Base-by-base conservation (phyloP, 2,888 invertebrate species). In the Drosophila tripunctata region DNA sequence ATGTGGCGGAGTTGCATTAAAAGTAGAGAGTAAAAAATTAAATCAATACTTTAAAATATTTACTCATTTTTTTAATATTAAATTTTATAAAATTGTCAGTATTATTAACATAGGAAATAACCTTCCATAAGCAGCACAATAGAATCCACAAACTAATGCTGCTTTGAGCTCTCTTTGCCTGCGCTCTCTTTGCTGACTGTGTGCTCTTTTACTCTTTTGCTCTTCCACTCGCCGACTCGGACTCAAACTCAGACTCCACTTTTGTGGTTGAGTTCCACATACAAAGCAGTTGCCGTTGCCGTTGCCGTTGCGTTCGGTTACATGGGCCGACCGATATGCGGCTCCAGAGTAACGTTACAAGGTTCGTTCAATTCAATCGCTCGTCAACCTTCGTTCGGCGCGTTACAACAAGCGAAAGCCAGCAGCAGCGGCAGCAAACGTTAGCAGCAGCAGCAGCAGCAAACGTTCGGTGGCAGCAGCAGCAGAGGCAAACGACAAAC, bases 301-400 rank as follows among this genome's bases (percentile, higher is more conserved):
- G 27, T 27, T 27, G 27, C 27, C 27, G 45, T 15, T 36, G 19
- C 5, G 21, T 24, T 71, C 62, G 76, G 41, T 74, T 70, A 61
- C 72, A 71, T 30, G 36, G 17, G n/a, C n/a, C 52, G 56, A 57
- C 24, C 65, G 62, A 43, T 17, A 21, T 41, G 51, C 44, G 56
- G 71, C 75, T 79, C 67, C 60, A 68, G 57, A 70, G 72, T 62
- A 65, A 62, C 56, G 40, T 79, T 80, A 80, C 78, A 82, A 63
- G 66, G 45, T 56, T 77, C 70, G 69, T 73, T 77, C 75, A 70
- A 63, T 77, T 87, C 87, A 87, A 85, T 88, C 74, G 87, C 71
- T 87, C 85, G 78, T 81, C 75, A 85, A 81, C 87, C 85, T 85
- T 85, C 88, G 87, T 88, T 70, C 83, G 70, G 75, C 75, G 70